Percentiles rank a stretch among this genome's conserved stretches.
These are phyloP conservation scores for Heliconius hortense DNA, from an alignment of 2,888 invertebrate genomes.

Conservation along the genomic window DNA sequence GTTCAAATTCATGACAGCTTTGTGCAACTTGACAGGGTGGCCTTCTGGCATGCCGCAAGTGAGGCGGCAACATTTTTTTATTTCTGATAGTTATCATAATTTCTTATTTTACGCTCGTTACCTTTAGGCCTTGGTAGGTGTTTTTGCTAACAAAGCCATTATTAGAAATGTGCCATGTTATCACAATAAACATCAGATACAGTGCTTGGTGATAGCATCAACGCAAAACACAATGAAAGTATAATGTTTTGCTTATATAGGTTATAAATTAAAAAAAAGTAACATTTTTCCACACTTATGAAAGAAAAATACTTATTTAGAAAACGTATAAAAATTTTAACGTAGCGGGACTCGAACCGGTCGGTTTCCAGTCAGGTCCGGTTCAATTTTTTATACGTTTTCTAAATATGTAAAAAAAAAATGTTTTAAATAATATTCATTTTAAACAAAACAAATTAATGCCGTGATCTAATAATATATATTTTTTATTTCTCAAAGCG, in stretches of 20 bases:
- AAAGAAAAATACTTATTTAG: no score
- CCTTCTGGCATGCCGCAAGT: constrained; percentile 29
- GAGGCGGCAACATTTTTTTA: constrained; percentile 28
- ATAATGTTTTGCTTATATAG: background rate
- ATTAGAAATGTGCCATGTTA: background rate
- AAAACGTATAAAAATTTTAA: no score
- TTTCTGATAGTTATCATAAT: constrained; percentile 24
- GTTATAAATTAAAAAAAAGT: background rate
- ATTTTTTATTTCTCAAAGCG: background rate
- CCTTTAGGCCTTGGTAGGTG: background rate
- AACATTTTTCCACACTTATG: no score
- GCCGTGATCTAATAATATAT: background rate
- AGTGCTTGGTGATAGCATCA: background rate
- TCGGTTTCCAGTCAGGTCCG: no score
- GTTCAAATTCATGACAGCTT: constrained; percentile 63
- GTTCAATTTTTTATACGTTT: no score
- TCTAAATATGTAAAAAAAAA: background rate
- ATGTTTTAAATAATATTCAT: background rate
- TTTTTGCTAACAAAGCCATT: constrained; percentile 8
- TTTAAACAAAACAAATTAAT: background rate
- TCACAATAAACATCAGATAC: background rate
- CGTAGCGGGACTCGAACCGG: no score
- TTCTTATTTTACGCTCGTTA: constrained; percentile 13
- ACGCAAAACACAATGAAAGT: background rate
- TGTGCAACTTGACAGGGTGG: constrained; percentile 34